These are phyloP conservation scores for Catocala fraxini DNA, from an alignment of 2,888 invertebrate genomes.

Conservation along the genomic window DNA sequence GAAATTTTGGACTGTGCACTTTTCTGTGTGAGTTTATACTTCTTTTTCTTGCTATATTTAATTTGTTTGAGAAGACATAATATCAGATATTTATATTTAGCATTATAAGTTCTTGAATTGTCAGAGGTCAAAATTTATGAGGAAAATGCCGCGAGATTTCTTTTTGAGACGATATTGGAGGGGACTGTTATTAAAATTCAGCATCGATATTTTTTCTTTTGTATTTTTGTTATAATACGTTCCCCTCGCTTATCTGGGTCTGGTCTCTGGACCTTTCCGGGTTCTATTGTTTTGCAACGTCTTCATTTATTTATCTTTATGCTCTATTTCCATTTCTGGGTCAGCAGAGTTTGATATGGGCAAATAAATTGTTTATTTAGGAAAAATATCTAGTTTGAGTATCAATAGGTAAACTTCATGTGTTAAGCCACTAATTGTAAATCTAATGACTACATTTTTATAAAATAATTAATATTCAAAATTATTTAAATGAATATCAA, in stretches of 20 bases:
- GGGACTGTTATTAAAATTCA: slow-evolving; percentile 8
- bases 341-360: neutral
- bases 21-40: too few species aligned
- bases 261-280: slow-evolving; percentile 2
- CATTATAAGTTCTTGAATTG: neutral
- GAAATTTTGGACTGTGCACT: too few species aligned
- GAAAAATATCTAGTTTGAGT: too few species aligned
- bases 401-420: too few species aligned
- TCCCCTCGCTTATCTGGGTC: neutral
- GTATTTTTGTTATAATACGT: slow-evolving; percentile 6
- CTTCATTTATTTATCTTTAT: slow-evolving; percentile 21
- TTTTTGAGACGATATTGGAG: slow-evolving; percentile 2
- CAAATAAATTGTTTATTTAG: too few species aligned
- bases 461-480: too few species aligned
- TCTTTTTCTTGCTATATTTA: too few species aligned
- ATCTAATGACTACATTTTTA: too few species aligned
- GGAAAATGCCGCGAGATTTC: slow-evolving; percentile 1
- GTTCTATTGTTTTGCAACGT: slow-evolving; percentile 20
- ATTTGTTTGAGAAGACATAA: too few species aligned
- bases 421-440: too few species aligned
- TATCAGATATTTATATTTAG: too few species aligned
- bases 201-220: slow-evolving; percentile 1
- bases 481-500: too few species aligned
- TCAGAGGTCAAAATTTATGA: neutral
- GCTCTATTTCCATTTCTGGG: slow-evolving; percentile 18